Evolutionary conservation across 2,797 vertebrate species (phyloP).

Genomic region (Crenichthys baileyi): DNA sequence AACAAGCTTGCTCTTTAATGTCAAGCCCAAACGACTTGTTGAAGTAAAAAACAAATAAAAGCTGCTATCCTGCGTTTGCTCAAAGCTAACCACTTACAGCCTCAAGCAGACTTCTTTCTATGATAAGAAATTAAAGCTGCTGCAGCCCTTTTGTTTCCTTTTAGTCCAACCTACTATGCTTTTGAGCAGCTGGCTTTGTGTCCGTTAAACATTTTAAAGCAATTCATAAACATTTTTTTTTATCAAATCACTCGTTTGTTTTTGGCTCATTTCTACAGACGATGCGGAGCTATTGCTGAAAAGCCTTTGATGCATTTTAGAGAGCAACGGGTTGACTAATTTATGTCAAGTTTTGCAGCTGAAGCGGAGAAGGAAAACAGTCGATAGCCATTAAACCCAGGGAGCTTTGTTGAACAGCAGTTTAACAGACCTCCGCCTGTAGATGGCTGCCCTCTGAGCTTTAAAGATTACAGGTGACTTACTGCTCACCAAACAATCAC

Average conservation of each 20-base stretch:
- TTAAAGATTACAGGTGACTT: conserved; percentile 80
- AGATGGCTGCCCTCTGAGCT: conserved; percentile 65
- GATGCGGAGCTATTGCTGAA: conserved; percentile 49
- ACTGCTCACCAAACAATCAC: conserved; percentile 56
- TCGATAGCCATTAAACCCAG: conserved; percentile 78
- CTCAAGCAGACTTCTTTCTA: conserved; percentile 34
- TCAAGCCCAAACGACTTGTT: conserved; percentile 37
- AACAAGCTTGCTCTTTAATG: conserved; percentile 53
- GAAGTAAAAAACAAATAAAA: conserved; percentile 33
- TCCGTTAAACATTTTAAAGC: conserved; percentile 12
- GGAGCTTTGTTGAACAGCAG: conserved; percentile 70
- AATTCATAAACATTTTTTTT: conserved; percentile 11
- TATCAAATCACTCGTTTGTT: conserved; percentile 34
- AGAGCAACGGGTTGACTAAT: conserved; percentile 64
- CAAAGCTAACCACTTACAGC: conserved; percentile 43
- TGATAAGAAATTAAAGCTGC: conserved; percentile 40
- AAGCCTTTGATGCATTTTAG: conserved; percentile 66
- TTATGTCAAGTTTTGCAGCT: conserved; percentile 75
- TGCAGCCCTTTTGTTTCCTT: conserved; percentile 20
- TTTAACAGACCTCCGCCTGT: conserved; percentile 72
- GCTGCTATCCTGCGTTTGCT: conserved; percentile 48
- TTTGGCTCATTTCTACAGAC: conserved; percentile 39
- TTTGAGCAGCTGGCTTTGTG: neutral
- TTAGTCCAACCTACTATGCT: neutral
- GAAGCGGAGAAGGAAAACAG: conserved; percentile 71